Conservation (phyloP, 2,888 invertebrate genomes). For the Cataglyphis rosenhaueri region DNA sequence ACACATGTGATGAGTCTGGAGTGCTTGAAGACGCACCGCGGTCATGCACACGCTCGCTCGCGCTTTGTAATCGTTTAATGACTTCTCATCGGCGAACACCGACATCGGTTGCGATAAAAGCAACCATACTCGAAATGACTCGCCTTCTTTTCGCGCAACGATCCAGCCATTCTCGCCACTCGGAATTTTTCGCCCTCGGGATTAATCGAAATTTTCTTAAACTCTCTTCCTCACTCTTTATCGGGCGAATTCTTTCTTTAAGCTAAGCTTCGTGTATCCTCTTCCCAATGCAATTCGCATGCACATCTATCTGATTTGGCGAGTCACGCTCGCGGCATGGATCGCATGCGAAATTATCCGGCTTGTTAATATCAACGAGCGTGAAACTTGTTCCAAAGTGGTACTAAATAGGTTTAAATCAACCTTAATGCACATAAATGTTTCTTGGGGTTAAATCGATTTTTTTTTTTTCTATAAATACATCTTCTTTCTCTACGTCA, state of each 20-base stretch:
- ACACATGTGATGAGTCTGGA: slow-evolving; percentile 7
- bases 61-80: slow-evolving; percentile 59
- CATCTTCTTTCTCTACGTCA: too few species aligned
- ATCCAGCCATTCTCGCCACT: neutral
- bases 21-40: slow-evolving; percentile 4
- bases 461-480: neutral
- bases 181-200: neutral
- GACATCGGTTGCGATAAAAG: slow-evolving; percentile 26
- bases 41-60: slow-evolving; percentile 40
- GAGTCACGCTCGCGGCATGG: neutral
- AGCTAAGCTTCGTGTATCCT: neutral
- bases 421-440: neutral
- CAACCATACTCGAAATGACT: slow-evolving; percentile 21
- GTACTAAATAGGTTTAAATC: neutral
- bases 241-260: neutral
- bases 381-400: neutral
- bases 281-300: neutral
- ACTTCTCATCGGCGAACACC: slow-evolving; percentile 46
- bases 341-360: neutral
- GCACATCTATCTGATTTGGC: neutral
- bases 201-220: neutral
- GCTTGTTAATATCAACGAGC: neutral
- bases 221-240: neutral
- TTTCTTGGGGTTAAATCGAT: neutral
- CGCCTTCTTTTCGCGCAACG: slow-evolving; percentile 1